Conservation (phyloP, 1,140 invertebrate species). For the Zaprionus camerounensis region DNA sequence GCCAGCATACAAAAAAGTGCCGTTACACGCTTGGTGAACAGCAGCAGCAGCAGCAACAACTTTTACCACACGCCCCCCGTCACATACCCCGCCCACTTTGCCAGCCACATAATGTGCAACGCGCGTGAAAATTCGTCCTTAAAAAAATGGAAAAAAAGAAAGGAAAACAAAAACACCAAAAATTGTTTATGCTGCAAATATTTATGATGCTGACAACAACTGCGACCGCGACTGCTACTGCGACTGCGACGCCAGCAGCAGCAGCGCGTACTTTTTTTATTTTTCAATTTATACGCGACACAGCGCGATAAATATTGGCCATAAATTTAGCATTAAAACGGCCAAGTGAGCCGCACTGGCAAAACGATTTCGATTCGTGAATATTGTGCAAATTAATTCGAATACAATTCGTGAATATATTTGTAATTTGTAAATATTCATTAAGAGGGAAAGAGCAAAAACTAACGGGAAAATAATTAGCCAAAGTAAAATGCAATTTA, state of each 20-base stretch:
- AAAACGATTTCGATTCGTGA: constrained; percentile 15
- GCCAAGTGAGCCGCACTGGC: constrained; percentile 41
- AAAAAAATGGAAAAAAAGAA: constrained; percentile 47
- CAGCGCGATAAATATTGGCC: constrained; percentile 69
- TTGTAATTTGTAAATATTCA: no score
- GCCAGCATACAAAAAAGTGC: constrained; percentile 60
- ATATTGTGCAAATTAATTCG: constrained; percentile 31
- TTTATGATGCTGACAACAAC: constrained; percentile 55
- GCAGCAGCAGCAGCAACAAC: constrained; percentile 37
- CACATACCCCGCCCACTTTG: no score
- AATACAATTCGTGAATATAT: constrained; percentile 14
- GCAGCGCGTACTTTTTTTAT: constrained; percentile 39
- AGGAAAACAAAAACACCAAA: constrained; percentile 35
- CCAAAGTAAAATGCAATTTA: not conserved
- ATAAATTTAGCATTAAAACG: constrained; percentile 71
- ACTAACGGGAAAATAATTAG: constrained; percentile 1
- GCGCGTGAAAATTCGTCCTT: constrained; percentile 79
- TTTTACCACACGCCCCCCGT: constrained; percentile 23
- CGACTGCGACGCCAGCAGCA: constrained; percentile 24
- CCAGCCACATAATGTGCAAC: constrained; percentile 69
- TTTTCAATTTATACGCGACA: constrained; percentile 60
- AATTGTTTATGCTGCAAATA: constrained; percentile 77
- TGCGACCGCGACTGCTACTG: constrained; percentile 15
- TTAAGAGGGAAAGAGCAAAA: no score
- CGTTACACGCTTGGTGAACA: constrained; percentile 72